Evolutionary conservation across 2,888 invertebrate genomes (phyloP).

Genomic region (Euproctis similis): DNA sequence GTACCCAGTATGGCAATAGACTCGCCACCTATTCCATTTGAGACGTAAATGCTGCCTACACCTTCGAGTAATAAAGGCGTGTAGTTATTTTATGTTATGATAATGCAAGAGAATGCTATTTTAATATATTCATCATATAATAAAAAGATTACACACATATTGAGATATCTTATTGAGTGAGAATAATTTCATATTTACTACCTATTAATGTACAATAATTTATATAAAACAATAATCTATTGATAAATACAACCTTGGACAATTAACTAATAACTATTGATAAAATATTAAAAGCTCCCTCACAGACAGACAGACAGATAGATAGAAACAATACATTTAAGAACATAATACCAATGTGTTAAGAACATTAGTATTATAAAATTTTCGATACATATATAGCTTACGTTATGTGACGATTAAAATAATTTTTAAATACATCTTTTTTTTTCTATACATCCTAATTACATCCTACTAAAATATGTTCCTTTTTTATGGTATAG

Average conservation of each 20-base stretch:
- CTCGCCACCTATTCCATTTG: no score
- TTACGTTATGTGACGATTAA: conserved; percentile 6
- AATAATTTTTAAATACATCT: no score
- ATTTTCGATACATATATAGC: conserved; percentile 16
- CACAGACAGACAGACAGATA: conserved; percentile 18
- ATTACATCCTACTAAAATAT: not conserved
- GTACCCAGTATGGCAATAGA: no score
- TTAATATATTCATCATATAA: no score
- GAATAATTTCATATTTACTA: conserved; percentile 13
- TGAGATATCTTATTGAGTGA: conserved; percentile 7
- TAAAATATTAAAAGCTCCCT: conserved; percentile 29
- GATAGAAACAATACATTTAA: conserved; percentile 16
- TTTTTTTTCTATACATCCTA: no score
- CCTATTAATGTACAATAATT: conserved; percentile 5
- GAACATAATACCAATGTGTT: conserved; percentile 1
- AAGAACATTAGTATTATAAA: conserved; percentile 8
- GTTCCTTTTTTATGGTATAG: no score
- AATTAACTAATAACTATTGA: conserved; percentile 23
- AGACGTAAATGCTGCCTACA: no score
- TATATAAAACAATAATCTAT: conserved; percentile 14
- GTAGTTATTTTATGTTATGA: no score
- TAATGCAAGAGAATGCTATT: no score
- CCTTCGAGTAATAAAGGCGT: no score
- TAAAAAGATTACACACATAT: conserved; percentile 7
- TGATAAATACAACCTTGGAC: conserved; percentile 12